Base-by-base conservation (phyloP, 2,113 vertebrate species). In the Grammomys dolichurus region DNA sequence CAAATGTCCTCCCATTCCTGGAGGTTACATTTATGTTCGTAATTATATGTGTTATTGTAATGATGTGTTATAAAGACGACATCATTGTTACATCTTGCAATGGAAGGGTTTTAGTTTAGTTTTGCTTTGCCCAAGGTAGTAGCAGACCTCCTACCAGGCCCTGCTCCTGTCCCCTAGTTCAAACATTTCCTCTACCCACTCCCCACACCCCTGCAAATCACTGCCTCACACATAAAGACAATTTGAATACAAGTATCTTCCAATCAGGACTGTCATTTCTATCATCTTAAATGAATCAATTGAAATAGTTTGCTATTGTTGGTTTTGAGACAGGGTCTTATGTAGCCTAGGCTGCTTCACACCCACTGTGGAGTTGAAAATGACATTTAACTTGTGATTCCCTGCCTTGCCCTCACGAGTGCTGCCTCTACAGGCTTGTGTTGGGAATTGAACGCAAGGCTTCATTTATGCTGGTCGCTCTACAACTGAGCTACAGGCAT, bases 161-260 rank as follows among this genome's bases (percentile, higher is more conserved):
- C 60, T 56, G 40, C 7, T 78, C n/a, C 70, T 24, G 28, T 4
- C 28, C 67, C 11, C 4, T 60, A 60, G 3, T 11, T 81, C 43
- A 24, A 13, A 43, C 19, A 40, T 40, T 10, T 24, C 11, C 1
- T 20, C 4, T 3, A 12, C 63, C 26, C 8, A 9, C 8, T 3
- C 63, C 3, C 28, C 65, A 28, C 4, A 12, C 2, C 11, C 77
- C 67, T 67, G 10, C 1, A 76, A 67, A 48, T n/a, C 1, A n/a
- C 33, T n/a, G 28, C 10, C 88, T 6, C 26, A 51, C 51, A 46
- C 46, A 56, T 33, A 87, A 88, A 0, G 40, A 65, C 46, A 60
- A 60, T 90, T 94, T 90, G 89, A 88, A 89, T 31, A 82, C 17
- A 81, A 13, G 33, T 67, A 36, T 73, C 24, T 46, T 89, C 40